Evolutionary conservation across 2,888 invertebrate genomes (phyloP), one percentile per base, ranked within the genome.

Genomic region (Chesias legatella): DNA sequence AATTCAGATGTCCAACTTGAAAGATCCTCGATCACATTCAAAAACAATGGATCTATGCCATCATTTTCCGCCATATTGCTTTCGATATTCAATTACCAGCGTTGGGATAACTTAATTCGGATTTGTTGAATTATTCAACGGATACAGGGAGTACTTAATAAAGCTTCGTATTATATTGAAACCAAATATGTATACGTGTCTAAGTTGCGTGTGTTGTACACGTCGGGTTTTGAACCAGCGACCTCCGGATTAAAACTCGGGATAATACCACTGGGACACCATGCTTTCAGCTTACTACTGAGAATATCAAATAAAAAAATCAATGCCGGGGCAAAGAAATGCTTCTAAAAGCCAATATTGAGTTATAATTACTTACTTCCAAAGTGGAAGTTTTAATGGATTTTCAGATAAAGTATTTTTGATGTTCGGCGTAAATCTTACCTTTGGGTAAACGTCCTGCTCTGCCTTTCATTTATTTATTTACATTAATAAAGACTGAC

Each of bases 341-440:
- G 58, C 58, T 56, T 48, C 35, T 59, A 49, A 28, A 52, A 54
- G 63, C 68, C 71, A 74, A 78, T 75, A 81, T 79, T 73, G 72
- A 77, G 76, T 73, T 74, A 73, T 74, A 75, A 82, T 79, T 73
- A 75, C 67, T 77, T 72, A 74, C 67, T 60, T 63, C 44, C 51
- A 50, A 56, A 60, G 67, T 60, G 49, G 58, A 79, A 79, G 65
- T 81, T 82, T 77, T 74, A 81, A 82, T 79, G 79, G 75, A 68
- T 70, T 65, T 47, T 32, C 45, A 65, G 82, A 79, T 79, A 79
- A 76, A 9, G 46, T 26, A n/a, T 35, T 35, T 28, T 26, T 21
- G 13, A 11, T 33, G 25, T 23, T 30, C 21, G 30, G n/a, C 9
- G 21, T 32, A 9, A 36, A 30, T 21, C 10, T 32, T 24, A 40